Evolutionary conservation across 2,797 vertebrate species (phyloP).

Genomic region (Enteromius anoplus): DNA sequence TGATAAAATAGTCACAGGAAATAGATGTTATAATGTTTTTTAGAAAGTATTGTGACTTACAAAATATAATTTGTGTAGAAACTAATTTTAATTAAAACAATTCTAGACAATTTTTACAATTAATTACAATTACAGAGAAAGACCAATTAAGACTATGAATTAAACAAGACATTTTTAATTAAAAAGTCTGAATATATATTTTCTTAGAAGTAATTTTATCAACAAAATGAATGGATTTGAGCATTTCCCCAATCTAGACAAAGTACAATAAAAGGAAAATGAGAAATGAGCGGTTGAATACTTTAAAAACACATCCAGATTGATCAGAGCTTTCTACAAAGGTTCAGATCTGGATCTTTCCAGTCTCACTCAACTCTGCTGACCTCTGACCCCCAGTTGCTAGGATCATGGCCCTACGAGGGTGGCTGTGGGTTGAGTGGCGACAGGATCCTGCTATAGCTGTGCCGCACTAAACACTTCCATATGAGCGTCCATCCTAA

Average conservation of each 20-base stretch:
- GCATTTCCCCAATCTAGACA: neutral
- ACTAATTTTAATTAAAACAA: neutral
- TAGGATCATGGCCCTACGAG: slow-evolving; percentile 65
- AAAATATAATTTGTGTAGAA: neutral
- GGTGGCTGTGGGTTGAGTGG: slow-evolving; percentile 61
- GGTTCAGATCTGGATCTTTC: slow-evolving; percentile 59
- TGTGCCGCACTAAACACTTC: slow-evolving; percentile 54
- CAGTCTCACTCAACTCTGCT: slow-evolving; percentile 53
- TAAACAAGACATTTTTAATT: neutral
- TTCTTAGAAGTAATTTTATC: neutral
- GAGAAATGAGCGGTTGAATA: neutral
- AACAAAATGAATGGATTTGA: neutral
- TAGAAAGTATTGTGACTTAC: neutral
- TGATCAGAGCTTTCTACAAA: slow-evolving; percentile 54
- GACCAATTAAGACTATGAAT: neutral
- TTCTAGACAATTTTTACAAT: neutral
- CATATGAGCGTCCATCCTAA: slow-evolving; percentile 54
- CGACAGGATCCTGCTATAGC: slow-evolving; percentile 42
- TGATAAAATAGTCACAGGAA: neutral
- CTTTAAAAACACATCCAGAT: neutral
- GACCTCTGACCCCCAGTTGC: slow-evolving; percentile 69
- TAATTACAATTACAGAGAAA: neutral
- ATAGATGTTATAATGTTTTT: neutral
- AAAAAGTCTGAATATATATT: neutral
- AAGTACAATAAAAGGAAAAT: neutral